Percentiles rank a stretch among this genome's conserved stretches.
phyloP scores from a whole-genome alignment of 2,888 invertebrate genomes.

The Elysia crispata region DNA sequence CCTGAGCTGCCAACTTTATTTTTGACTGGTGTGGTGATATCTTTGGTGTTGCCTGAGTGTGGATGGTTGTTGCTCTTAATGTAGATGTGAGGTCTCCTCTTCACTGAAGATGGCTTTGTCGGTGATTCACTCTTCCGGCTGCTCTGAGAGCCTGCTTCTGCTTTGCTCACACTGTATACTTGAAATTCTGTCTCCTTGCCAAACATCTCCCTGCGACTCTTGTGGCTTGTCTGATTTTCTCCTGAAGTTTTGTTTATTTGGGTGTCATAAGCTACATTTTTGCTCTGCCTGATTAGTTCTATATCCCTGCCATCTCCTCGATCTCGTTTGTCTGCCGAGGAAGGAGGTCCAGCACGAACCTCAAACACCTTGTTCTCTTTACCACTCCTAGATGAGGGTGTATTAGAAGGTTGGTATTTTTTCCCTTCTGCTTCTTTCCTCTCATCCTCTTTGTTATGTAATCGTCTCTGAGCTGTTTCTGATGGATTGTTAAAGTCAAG shows the following conservation, averaged over 20 bases:
- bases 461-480: constrained; percentile 56
- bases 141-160: constrained; percentile 1
- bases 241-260: too few species aligned
- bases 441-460: constrained; percentile 23
- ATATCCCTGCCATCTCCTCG: neutral
- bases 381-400: neutral
- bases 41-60: neutral
- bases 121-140: neutral
- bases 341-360: neutral
- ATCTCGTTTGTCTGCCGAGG: neutral
- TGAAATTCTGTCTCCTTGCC: neutral
- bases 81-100: constrained; percentile 2
- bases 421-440: constrained; percentile 20
- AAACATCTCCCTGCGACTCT: neutral
- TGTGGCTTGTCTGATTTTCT: too few species aligned
- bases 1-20: constrained; percentile 1
- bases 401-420: neutral
- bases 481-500: constrained; percentile 59
- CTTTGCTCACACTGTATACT: constrained; percentile 38
- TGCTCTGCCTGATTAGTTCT: neutral
- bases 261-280: neutral
- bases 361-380: constrained; percentile 44
- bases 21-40: too few species aligned
- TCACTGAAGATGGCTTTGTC: constrained; percentile 2
- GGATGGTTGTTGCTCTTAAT: constrained; percentile 15